Base-by-base conservation (phyloP, 2,888 invertebrate genomes). In the Notodonta dromedarius region DNA sequence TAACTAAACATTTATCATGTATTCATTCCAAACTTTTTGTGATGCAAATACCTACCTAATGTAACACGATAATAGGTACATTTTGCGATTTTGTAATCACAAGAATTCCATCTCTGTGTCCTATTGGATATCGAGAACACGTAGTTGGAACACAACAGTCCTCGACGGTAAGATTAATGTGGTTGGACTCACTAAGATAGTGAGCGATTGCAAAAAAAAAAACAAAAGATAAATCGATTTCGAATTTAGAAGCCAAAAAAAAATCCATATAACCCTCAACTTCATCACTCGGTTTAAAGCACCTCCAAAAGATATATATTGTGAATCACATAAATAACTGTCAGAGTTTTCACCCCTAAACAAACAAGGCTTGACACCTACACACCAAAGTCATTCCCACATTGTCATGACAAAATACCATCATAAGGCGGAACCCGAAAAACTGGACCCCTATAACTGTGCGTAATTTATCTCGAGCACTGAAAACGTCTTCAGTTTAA, bases 401-500 rank as follows among this genome's bases (percentile, higher is more conserved):
- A 80, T 80, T 77, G 80, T 79, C 79, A 83, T 89, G 90, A 92
- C 84, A 90, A 91, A 92, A 80, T 79, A 80, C 85, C 85, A 77
- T 88, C 89, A 90, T 91, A 89, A 89, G 86, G 76, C 80, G 81
- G 82, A 87, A 85, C 85, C 85, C 86, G 80, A 89, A 91, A 91
- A 90, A 92, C 90, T 86, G 90, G 89, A 91, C 92, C 92, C 90
- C 78, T 79, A 78, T 88, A 91, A 93, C 90, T 89, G 85, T 78
- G 78, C 70, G 78, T 83, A 83, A 93, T 93, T 89, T 92, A 85
- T 92, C 89, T 87, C 76, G 67, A 70, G 71, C 72, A 84, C 83
- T 85, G 88, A 86, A 87, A 90, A 89, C 88, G 89, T 91, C 90
- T 88, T 87, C 87, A 87, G 85, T 85, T 82, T 90, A 92, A 93